These are phyloP conservation scores for Typhlomys cinereus DNA, from an alignment of 2,113 vertebrate species.

Conservation along the genomic window DNA sequence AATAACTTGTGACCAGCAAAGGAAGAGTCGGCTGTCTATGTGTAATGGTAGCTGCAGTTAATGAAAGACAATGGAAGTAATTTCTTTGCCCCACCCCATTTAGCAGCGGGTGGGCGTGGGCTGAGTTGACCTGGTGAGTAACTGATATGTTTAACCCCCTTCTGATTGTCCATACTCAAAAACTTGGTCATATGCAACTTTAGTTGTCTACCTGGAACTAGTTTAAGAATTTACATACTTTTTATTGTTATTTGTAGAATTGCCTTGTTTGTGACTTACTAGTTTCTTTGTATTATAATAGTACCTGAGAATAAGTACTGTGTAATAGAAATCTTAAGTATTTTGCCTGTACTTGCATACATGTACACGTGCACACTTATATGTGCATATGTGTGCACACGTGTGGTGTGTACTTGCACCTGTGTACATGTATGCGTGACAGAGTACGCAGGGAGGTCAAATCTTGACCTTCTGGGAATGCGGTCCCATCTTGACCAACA, in stretches of 20 bases:
- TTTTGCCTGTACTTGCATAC: too few relatives aligned
- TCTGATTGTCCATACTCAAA: neutral
- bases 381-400: too few relatives aligned
- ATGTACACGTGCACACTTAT: too few relatives aligned
- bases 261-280: neutral
- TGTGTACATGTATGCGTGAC: too few relatives aligned
- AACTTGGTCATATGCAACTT: neutral
- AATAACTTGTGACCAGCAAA: neutral
- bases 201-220: neutral
- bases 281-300: neutral
- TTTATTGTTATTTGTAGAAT: conserved; percentile 22
- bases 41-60: neutral
- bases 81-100: neutral
- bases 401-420: too few relatives aligned
- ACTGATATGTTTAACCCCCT: neutral
- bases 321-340: neutral
- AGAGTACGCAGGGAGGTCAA: too few relatives aligned
- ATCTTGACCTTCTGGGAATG: too few relatives aligned
- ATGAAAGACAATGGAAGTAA: too few relatives aligned
- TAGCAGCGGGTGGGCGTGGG: neutral
- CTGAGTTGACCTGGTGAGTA: neutral
- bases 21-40: neutral
- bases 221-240: neutral
- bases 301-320: neutral
- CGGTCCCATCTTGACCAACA: too few relatives aligned